Percentiles rank a stretch among this genome's conserved stretches.
These are phyloP conservation scores for Gymnocheta viridis DNA, from an alignment of 2,888 invertebrate genomes.

Conservation along the genomic window DNA sequence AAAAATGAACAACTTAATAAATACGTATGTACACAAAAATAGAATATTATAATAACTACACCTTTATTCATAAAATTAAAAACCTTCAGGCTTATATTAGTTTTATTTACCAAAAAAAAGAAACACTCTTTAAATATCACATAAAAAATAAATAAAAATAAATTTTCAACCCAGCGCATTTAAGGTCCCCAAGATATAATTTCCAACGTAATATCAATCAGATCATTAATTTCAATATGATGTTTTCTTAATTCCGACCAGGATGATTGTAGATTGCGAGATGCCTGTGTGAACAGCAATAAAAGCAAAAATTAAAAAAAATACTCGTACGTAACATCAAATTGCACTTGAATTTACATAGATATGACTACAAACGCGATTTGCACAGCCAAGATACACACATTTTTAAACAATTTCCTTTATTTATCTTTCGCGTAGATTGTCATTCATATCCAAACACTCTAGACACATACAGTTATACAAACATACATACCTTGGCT, in stretches of 20 bases:
- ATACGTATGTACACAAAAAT: background rate
- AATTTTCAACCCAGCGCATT: conserved; percentile 12
- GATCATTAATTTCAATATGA: conserved; percentile 75
- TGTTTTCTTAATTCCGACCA: conserved; percentile 71
- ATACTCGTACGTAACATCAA: conserved; percentile 7
- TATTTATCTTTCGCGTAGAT: background rate
- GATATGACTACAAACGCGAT: background rate
- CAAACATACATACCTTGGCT: conserved; percentile 73
- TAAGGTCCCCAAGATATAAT: conserved; percentile 77
- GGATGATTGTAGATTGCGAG: conserved; percentile 70
- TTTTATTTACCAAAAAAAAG: conserved; percentile 17
- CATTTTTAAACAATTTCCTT: conserved; percentile 32
- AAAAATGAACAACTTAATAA: too few species aligned
- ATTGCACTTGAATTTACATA: conserved; percentile 21
- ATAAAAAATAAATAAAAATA: background rate
- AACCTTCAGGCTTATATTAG: background rate
- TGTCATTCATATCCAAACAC: conserved; percentile 9
- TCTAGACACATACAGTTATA: background rate
- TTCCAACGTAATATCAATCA: conserved; percentile 73
- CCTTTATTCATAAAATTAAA: too few species aligned
- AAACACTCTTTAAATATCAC: background rate
- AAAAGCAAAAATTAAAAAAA: conserved; percentile 26
- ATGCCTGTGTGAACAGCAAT: conserved; percentile 70
- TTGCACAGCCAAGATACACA: background rate
- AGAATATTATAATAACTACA: too few species aligned